phyloP scores from a whole-genome alignment of 2,888 invertebrate species.

The Drosophila macrospina region DNA sequence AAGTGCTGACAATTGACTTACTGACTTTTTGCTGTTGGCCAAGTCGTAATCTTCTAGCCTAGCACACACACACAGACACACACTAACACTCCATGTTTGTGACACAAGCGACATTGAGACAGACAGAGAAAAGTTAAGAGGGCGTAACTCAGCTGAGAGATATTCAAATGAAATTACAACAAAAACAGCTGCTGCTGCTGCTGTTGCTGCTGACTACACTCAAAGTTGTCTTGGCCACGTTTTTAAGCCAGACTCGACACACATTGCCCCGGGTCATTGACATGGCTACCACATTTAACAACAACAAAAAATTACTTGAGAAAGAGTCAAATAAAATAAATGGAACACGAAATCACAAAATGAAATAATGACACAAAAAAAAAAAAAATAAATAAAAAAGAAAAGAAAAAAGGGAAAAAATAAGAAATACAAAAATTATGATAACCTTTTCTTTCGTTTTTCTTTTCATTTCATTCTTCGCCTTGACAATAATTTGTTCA shows the following conservation, averaged over 20 bases:
- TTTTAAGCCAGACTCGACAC: constrained; percentile 49
- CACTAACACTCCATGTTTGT: too few relatives aligned
- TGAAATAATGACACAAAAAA: background rate
- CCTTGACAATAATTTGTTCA: constrained; percentile 9
- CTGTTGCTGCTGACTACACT: background rate
- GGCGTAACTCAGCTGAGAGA: constrained; percentile 3
- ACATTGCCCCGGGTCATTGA: constrained; percentile 58
- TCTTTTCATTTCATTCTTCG: background rate
- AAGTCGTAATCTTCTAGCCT: constrained; percentile 37
- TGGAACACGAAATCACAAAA: constrained; percentile 20
- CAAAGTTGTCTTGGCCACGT: constrained; percentile 54
- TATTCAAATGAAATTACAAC: constrained; percentile 62
- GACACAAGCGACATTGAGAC: constrained; percentile 6
- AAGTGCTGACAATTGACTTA: constrained; percentile 77
- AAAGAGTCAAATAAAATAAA: constrained; percentile 26
- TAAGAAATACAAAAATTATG: constrained; percentile 9
- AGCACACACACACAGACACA: constrained; percentile 18
- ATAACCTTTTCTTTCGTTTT: background rate
- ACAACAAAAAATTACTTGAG: constrained; percentile 5
- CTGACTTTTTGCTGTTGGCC: constrained; percentile 68
- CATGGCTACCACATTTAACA: constrained; percentile 35
- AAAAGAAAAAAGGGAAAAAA: background rate
- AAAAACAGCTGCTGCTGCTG: constrained; percentile 27
- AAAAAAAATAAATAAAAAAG: constrained; percentile 1
- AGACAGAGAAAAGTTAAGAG: constrained; percentile 19